A percentile compares a stretch with the other conserved stretches of the same genome.
Conservation (phyloP, 2,113 vertebrate species). For the Mustela nigripes region DNA sequence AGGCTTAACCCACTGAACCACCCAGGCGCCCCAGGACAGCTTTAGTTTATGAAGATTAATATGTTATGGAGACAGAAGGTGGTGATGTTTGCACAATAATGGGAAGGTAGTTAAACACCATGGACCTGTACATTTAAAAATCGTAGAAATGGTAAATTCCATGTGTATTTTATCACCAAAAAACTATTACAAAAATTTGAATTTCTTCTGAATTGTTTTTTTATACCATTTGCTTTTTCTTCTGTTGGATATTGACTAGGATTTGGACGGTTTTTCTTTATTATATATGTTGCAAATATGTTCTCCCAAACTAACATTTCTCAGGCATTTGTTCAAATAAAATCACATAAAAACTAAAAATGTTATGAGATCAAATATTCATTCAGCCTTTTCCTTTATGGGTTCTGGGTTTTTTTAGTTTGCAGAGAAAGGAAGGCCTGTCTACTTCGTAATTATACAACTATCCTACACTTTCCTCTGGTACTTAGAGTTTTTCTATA, state of each 20-base stretch:
- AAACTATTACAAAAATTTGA: background rate
- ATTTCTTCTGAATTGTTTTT: conserved; percentile 43
- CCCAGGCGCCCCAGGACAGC: too few species aligned
- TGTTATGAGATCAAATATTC: background rate
- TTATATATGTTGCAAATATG: background rate
- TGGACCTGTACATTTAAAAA: background rate
- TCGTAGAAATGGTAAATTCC: background rate
- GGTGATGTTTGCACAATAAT: background rate
- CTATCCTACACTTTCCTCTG: background rate
- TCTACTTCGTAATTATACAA: background rate
- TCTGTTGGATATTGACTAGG: background rate
- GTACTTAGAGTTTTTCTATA: background rate
- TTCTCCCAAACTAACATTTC: background rate
- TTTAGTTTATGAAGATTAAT: background rate
- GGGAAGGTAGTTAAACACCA: background rate
- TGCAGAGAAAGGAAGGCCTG: background rate
- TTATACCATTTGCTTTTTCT: background rate
- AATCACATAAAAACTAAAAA: background rate
- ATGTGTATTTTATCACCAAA: background rate
- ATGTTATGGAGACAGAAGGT: background rate
- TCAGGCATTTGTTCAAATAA: background rate
- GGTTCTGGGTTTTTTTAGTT: background rate
- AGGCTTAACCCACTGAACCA: too few species aligned
- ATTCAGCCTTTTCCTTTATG: background rate
- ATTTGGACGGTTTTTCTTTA: background rate